These are phyloP conservation scores for Umimayanthus kanabou DNA, from an alignment of 92 coral and sea anemone species.

Conservation along the genomic window DNA sequence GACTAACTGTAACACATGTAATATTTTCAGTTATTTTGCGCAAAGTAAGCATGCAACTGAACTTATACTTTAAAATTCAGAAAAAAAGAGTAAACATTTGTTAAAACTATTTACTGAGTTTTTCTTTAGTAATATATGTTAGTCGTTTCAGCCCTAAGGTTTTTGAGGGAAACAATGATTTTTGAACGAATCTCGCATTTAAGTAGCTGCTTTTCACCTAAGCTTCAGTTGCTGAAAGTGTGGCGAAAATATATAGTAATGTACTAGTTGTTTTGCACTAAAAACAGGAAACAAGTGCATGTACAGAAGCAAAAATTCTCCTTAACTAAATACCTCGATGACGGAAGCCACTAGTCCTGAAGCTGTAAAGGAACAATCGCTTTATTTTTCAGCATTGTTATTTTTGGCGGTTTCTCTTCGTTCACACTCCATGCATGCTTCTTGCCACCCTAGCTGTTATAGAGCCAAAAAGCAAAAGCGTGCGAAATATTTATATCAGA, in stretches of 20 bases:
- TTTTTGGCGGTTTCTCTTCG: too few species aligned
- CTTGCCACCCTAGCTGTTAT: too few species aligned
- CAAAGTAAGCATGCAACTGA: not conserved
- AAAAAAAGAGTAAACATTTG: not conserved
- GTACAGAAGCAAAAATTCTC: too few species aligned
- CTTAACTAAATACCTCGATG: too few species aligned
- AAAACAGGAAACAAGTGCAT: not conserved
- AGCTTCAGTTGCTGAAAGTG: not conserved
- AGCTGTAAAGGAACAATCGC: too few species aligned
- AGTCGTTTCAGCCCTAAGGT: too few species aligned
- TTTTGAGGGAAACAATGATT: not conserved
- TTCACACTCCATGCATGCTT: too few species aligned
- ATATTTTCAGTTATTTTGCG: not conserved
- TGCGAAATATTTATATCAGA: too few species aligned
- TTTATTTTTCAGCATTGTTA: too few species aligned
- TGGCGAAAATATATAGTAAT: not conserved
- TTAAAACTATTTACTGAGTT: not conserved
- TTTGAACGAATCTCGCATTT: not conserved
- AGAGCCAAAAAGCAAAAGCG: not conserved
- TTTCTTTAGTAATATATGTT: too few species aligned
- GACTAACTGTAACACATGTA: not conserved
- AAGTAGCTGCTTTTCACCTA: not conserved
- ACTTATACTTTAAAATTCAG: too few species aligned
- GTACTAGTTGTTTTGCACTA: not conserved
- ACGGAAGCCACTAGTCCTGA: too few species aligned